Evolutionary conservation across 2,888 invertebrate species (phyloP).

Genomic region (Heteromurus nitidus): DNA sequence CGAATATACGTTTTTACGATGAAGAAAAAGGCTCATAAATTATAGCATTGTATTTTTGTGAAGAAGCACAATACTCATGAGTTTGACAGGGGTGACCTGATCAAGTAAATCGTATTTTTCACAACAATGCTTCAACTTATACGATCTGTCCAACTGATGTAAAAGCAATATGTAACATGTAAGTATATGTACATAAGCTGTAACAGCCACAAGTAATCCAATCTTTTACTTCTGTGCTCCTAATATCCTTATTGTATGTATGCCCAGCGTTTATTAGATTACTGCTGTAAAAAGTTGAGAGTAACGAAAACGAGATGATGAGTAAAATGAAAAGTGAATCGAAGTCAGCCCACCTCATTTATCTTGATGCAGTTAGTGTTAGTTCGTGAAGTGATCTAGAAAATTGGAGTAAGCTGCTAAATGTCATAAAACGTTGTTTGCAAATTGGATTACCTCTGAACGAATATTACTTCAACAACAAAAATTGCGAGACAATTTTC

Average conservation of each 20-base stretch:
- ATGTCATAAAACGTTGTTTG: constrained; percentile 55
- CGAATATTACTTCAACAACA: constrained; percentile 24
- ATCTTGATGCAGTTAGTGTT: constrained; percentile 22
- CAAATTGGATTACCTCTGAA: constrained; percentile 62
- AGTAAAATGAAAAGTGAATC: constrained; percentile 55
- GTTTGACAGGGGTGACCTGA: neutral
- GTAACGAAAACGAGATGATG: constrained; percentile 31
- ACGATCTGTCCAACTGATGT: no score
- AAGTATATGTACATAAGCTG: no score
- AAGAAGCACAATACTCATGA: no score
- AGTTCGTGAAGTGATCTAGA: constrained; percentile 33
- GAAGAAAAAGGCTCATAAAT: constrained; percentile 24
- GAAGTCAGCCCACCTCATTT: constrained; percentile 53
- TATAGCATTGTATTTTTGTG: no score
- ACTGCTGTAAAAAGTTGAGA: neutral
- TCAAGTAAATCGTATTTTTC: no score
- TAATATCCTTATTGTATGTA: no score
- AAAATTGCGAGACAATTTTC: no score
- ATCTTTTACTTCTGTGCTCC: no score
- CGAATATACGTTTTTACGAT: no score
- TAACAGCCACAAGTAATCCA: no score
- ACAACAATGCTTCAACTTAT: no score
- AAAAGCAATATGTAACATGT: no score
- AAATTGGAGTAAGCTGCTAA: constrained; percentile 56
- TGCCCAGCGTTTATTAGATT: constrained; percentile 44